phyloP scores from a whole-genome alignment of 1,140 invertebrate species.

The Papilio helenus region DNA sequence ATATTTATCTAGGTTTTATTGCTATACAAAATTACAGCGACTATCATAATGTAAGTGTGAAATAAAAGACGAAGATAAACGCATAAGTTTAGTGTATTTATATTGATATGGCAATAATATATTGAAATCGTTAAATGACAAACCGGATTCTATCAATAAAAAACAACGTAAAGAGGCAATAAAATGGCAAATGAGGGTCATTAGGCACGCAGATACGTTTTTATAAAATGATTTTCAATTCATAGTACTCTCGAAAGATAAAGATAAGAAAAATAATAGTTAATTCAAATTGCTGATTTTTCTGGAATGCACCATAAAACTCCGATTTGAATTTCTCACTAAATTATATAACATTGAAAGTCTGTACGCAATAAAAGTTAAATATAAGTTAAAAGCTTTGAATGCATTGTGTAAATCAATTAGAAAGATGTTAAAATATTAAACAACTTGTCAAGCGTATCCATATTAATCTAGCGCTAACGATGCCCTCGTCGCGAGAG shows the following conservation, averaged over 20 bases:
- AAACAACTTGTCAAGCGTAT: background rate
- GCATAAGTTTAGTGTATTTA: background rate
- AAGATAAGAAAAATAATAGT: too few species aligned
- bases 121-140: conserved; percentile 6
- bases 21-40: background rate
- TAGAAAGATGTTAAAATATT: too few species aligned
- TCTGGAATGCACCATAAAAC: too few species aligned
- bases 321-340: too few species aligned
- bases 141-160: background rate
- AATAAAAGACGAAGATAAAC: background rate
- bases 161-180: conserved; percentile 2
- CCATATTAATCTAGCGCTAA: conserved; percentile 29
- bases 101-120: background rate
- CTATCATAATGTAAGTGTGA: background rate
- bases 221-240: background rate
- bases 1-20: too few species aligned
- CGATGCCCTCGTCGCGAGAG: conserved; percentile 36
- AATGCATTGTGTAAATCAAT: too few species aligned
- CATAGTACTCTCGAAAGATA: too few species aligned
- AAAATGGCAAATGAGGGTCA: conserved; percentile 18
- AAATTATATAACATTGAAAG: too few species aligned
- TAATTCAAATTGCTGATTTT: too few species aligned
- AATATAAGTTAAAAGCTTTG: too few species aligned
- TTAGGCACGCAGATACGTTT: background rate
- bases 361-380: too few species aligned